Conservation (phyloP, 2,113 vertebrate species). For the Oncorhynchus mykiss region DNA sequence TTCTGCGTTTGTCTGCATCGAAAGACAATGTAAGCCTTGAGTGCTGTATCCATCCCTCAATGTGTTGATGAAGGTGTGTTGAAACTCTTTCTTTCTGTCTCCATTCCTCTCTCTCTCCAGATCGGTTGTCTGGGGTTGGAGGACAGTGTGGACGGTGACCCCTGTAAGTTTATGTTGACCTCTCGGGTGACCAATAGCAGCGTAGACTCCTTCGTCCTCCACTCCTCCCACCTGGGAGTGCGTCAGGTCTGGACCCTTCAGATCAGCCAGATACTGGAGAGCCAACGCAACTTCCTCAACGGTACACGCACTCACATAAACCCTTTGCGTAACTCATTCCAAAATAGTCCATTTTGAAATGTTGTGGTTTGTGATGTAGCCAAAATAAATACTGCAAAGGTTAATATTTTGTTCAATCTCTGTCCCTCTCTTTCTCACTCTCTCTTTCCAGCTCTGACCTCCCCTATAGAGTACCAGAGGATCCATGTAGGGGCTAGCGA, state of each 20-base stretch:
- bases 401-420: background rate
- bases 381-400: background rate
- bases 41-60: background rate
- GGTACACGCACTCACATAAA: conserved; percentile 68
- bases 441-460: conserved; percentile 82
- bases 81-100: background rate
- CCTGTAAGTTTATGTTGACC: conserved; percentile 92
- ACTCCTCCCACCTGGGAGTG: conserved; percentile 89
- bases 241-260: conserved; percentile 95
- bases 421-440: background rate
- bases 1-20: no score
- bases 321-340: no score
- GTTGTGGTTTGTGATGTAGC: background rate
- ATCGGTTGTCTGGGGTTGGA: conserved; percentile 94
- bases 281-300: conserved; percentile 95
- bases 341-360: no score
- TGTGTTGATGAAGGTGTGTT: no score
- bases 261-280: conserved; percentile 96
- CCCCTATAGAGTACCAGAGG: conserved; percentile 94
- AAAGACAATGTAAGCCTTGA: background rate
- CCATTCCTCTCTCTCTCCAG: conserved; percentile 57
- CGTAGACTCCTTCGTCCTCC: conserved; percentile 86
- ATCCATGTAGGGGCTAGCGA: conserved; percentile 81
- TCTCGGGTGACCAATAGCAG: conserved; percentile 81
- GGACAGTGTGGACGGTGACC: conserved; percentile 89